A percentile compares a stretch with the other conserved stretches of the same genome.
phyloP scores from a whole-genome alignment of 2,888 invertebrate species.

The Mylabris sibirica region DNA sequence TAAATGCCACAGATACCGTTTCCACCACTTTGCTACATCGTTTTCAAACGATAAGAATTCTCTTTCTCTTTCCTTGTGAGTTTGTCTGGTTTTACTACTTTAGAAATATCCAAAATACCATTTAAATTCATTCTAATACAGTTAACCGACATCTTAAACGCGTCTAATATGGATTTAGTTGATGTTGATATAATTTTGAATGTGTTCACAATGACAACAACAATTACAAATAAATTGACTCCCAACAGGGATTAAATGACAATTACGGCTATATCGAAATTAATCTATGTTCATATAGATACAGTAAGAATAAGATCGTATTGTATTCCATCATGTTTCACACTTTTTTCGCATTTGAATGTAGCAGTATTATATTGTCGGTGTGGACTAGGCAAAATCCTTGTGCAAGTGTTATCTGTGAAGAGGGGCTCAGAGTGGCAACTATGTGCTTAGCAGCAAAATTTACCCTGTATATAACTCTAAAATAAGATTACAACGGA shows the following conservation, averaged over 20 bases:
- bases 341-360: not conserved
- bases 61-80: too few relatives aligned
- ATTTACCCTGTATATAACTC: not conserved
- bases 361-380: too few relatives aligned
- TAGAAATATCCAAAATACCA: conserved; percentile 26
- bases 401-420: too few relatives aligned
- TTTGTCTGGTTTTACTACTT: not conserved
- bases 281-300: not conserved
- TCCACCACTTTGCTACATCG: conserved; percentile 21
- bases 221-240: conserved; percentile 6
- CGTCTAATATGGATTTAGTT: conserved; percentile 17
- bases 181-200: conserved; percentile 31
- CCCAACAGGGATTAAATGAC: not conserved
- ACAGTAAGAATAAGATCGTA: not conserved
- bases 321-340: not conserved
- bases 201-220: not conserved
- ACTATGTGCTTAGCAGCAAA: too few relatives aligned
- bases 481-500: conserved; percentile 10
- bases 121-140: conserved; percentile 32
- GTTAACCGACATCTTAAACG: conserved; percentile 22
- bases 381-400: too few relatives aligned
- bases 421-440: too few relatives aligned
- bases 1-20: conserved; percentile 28
- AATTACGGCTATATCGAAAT: not conserved
- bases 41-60: conserved; percentile 29